Conservation (phyloP, 2,113 vertebrate genomes). For the Manacus vitellinus region DNA sequence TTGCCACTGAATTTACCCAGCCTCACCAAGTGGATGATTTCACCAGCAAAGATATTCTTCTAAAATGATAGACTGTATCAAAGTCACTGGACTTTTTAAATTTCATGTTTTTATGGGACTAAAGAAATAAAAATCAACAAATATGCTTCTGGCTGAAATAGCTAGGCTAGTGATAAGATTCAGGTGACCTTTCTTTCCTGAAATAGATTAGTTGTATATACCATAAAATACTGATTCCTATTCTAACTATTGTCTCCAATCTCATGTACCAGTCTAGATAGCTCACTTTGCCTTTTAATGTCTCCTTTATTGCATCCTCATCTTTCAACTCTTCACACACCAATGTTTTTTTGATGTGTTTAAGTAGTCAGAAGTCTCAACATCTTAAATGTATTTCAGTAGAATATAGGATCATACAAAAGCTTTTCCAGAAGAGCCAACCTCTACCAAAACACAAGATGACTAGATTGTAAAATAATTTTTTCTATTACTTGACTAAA, state of each 20-base stretch:
- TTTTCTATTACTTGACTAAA: neutral
- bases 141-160: neutral
- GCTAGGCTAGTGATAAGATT: neutral
- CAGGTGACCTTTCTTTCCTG: neutral
- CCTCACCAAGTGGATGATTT: neutral
- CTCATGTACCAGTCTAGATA: neutral
- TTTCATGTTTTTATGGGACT: neutral
- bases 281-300: neutral
- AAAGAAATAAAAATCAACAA: neutral
- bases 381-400: neutral
- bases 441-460: neutral
- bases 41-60: neutral
- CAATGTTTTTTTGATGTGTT: neutral
- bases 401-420: neutral
- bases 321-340: neutral
- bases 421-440: neutral
- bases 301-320: neutral
- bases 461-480: neutral
- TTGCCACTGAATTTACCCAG: neutral
- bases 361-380: neutral
- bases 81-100: neutral
- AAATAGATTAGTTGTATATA: neutral
- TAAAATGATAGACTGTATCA: neutral
- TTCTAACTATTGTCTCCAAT: neutral
- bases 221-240: neutral